Base-by-base conservation (phyloP, 2,113 vertebrate species). In the Dunckerocampus dactyliophorus region DNA sequence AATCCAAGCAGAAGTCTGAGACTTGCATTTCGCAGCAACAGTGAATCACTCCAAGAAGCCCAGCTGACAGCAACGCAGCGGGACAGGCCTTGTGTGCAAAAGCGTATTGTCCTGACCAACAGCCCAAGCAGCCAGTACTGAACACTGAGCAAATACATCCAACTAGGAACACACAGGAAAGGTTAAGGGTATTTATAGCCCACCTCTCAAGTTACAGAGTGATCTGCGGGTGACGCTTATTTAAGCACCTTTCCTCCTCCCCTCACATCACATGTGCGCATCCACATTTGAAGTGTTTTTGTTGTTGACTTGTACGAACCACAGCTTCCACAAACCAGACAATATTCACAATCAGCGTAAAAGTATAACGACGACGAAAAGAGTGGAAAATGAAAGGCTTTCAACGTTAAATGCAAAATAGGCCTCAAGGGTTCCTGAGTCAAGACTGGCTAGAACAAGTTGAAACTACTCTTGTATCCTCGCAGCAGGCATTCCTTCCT, bases 171-270 rank as follows among this genome's bases (percentile, higher is more conserved):
- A 80, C 71, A 65, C 78, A 77, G 88, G 82, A 91, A 89, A 89
- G 87, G 87, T 90, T 91, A 89, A 77, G 73, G 61, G 82, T 92
- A 92, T 92, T 89, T 88, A 91, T 91, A 92, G 85, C 57, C 71
- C 76, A 79, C 62, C 72, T 86, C 89, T 92, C 89, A 74, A 69
- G 82, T 92, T 92, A 89, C 91, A 70, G 74, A 55, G 65, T 82
- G 83, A 89, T 82, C 81, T 82, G 82, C 74, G 77, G 63, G 72
- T 77, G 71, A 72, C 80, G 79, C 84, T 86, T 89, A 88, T 85
- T 90, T 87, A 85, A 81, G 87, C 81, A 87, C 82, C 81, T 82
- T 82, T 67, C 79, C 82, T 62, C 78, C 82, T 69, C 80, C 82
- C 85, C 76, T 31, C 57, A 64, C 62, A 60, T 65, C 71, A 79